Evolutionary conservation across 2,797 vertebrate genomes (phyloP), one percentile per base, ranked within the genome.

Genomic region (Otolemur crassicaudatus): DNA sequence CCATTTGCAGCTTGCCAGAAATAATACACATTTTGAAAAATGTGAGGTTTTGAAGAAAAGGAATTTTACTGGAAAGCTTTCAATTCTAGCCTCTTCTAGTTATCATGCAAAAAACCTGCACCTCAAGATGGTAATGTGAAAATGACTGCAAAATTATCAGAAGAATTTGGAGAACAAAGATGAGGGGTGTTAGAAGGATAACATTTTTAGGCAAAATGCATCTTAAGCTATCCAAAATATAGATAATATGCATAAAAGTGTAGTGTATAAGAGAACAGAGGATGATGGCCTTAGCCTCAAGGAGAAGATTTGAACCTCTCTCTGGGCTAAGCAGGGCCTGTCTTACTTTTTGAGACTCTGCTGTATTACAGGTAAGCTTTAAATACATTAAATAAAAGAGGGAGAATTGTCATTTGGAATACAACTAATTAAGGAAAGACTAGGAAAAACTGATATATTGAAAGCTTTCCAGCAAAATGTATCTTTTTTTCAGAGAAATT

Each of bases 261-360:
- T 16, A 0, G 56, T 34, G 10, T 9, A 2, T 0, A 16, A 27
- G 65, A 46, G 1, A 22, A 5, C 13, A 40, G n/a, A 23, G 23
- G 61, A 2, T 1, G 7, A 25, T 7, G 27, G 31, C 40, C 65
- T 13, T 0, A 3, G 13, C 80, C 14, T 31, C 58, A 3, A 46
- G 34, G 22, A 61, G 37, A n/a, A 91, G 7, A 40, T 12, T 29
- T 16, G 31, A 84, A 53, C 25, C 67, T 14, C 19, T 27, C 29
- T 34, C 8, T 9, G 11, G 14, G 43, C 60, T 82, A 49, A 31
- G 14, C 0, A 17, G 11, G 29, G 43, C 23, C 3, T 4, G 1
- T 16, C 49, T 29, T 23, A 1, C 22, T 3, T n/a, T 56, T 53
- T 14, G 20, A 85, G 23, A 67, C 17, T 29, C 37, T 65, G 16